Conservation (phyloP, 2,888 invertebrate genomes). For the Nysson spinosus region DNA sequence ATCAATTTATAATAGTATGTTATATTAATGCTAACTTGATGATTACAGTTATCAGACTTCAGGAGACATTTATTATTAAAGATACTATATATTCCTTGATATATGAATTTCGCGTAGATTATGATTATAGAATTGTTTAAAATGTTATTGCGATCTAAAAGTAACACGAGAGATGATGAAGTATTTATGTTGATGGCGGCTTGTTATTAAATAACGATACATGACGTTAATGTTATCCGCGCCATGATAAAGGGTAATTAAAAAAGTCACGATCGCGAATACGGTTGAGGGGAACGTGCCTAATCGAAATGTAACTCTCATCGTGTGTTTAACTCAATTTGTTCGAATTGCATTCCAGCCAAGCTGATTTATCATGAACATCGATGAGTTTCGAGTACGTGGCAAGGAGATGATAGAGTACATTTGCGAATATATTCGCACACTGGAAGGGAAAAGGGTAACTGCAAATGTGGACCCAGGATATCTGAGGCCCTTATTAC, state of each 20-base stretch:
- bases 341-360: slow-evolving; percentile 45
- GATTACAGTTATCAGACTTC: too few relatives aligned
- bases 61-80: too few relatives aligned
- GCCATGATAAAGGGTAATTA: slow-evolving; percentile 29
- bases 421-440: slow-evolving; percentile 92
- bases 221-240: slow-evolving; percentile 14
- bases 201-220: background rate
- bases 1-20: too few relatives aligned
- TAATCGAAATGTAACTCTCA: slow-evolving; percentile 31
- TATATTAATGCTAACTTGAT: too few relatives aligned
- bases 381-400: slow-evolving; percentile 90
- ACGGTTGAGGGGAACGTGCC: slow-evolving; percentile 34
- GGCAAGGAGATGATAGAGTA: slow-evolving; percentile 98
- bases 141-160: too few relatives aligned
- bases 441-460: slow-evolving; percentile 87
- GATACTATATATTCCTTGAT: too few relatives aligned
- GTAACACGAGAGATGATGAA: too few relatives aligned
- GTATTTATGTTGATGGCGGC: too few relatives aligned
- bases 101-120: too few relatives aligned
- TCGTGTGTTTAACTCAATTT: slow-evolving; percentile 12
- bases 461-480: slow-evolving; percentile 95
- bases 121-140: too few relatives aligned
- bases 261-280: slow-evolving; percentile 40
- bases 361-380: slow-evolving; percentile 85
- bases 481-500: slow-evolving; percentile 88